Conservation (phyloP, 1,140 invertebrate species). For the Drosophila littoralis region DNA sequence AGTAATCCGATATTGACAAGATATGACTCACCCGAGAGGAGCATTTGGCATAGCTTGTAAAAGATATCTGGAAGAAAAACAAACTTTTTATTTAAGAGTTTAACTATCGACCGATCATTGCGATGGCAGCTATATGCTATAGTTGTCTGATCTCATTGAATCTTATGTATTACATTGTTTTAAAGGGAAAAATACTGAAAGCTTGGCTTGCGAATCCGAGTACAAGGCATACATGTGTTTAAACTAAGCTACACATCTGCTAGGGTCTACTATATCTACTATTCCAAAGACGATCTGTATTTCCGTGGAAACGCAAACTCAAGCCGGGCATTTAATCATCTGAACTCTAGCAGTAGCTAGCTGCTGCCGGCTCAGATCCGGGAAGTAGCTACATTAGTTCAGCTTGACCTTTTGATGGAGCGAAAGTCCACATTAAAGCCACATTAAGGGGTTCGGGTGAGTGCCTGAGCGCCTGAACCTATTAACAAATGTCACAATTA, state of each 20-base stretch:
- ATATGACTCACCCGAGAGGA: no score
- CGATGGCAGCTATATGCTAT: no score
- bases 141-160: no score
- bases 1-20: no score
- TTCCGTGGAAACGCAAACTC: neutral
- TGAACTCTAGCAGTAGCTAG: neutral
- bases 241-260: neutral
- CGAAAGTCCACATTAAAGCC: constrained; percentile 38
- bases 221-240: no score
- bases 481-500: constrained; percentile 41
- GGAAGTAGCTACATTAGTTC: constrained; percentile 26
- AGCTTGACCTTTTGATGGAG: constrained; percentile 31
- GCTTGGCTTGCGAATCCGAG: no score
- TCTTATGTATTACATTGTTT: no score
- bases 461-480: constrained; percentile 20
- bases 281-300: neutral
- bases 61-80: no score
- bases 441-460: constrained; percentile 7
- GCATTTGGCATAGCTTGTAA: no score
- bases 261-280: neutral
- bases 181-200: no score
- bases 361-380: constrained; percentile 13
- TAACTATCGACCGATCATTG: no score
- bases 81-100: no score
- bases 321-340: constrained; percentile 6